These are phyloP conservation scores for Sus cebifrons DNA, from an alignment of 2,797 vertebrate species.

Conservation along the genomic window DNA sequence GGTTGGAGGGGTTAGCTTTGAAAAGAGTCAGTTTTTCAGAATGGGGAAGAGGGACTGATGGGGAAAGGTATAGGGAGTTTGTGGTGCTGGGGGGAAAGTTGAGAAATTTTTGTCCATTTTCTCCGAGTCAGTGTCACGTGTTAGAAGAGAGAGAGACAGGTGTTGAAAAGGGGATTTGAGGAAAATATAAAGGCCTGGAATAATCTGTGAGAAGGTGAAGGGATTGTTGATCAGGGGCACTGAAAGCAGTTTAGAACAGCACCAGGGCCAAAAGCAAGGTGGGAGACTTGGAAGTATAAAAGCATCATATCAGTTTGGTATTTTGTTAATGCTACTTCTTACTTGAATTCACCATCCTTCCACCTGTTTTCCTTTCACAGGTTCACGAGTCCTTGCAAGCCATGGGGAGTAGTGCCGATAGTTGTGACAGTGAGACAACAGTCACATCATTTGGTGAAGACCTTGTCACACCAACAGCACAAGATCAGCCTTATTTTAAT, in stretches of 20 bases:
- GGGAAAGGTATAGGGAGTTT: neutral
- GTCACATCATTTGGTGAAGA: conserved; percentile 95
- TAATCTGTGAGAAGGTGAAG: neutral
- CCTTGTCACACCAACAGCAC: conserved; percentile 89
- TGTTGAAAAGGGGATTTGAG: conserved; percentile 24
- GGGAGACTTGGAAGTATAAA: neutral
- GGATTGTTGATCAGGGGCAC: neutral
- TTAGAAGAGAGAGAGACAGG: neutral
- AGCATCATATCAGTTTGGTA: neutral
- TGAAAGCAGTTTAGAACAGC: neutral
- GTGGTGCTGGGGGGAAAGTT: neutral
- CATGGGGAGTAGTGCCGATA: conserved; percentile 96
- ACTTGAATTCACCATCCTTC: neutral
- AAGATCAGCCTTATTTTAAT: conserved; percentile 90
- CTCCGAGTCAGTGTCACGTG: neutral
- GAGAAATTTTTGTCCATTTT: conserved; percentile 35
- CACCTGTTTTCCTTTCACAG: conserved; percentile 84
- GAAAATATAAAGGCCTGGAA: conserved; percentile 21
- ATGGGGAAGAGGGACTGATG: neutral
- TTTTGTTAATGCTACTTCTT: neutral
- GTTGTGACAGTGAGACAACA: conserved; percentile 98
- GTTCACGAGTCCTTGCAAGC: conserved; percentile 94
- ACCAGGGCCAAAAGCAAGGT: neutral
- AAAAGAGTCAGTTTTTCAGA: neutral
- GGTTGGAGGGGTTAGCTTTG: neutral